These are phyloP conservation scores for Drosophila infuscata DNA, from an alignment of 2,888 invertebrate genomes.

Conservation along the genomic window DNA sequence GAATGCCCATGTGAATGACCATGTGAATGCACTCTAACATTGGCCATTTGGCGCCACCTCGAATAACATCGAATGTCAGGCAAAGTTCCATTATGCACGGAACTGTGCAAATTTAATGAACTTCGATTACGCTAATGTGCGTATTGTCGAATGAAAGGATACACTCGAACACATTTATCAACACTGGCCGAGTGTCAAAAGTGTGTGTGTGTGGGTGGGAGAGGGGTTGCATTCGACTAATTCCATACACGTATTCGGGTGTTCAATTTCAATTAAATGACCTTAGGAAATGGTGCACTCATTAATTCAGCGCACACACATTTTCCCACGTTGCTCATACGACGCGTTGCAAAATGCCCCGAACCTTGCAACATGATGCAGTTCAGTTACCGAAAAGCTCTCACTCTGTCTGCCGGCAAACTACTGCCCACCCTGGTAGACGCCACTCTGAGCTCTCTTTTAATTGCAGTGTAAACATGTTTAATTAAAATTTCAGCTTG, in stretches of 20 bases:
- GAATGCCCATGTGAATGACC: background rate
- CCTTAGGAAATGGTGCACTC: background rate
- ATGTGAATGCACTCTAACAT: background rate
- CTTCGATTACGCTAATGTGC: conserved; percentile 53
- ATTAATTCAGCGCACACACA: conserved; percentile 1
- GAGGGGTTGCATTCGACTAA: background rate
- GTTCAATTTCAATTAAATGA: conserved; percentile 42
- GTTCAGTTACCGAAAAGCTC: conserved; percentile 10
- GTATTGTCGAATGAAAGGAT: background rate
- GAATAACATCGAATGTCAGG: conserved; percentile 6
- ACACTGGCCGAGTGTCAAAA: conserved; percentile 8
- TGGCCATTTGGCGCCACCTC: background rate
- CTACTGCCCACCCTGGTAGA: background rate
- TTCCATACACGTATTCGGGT: conserved; percentile 11
- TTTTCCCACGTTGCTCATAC: conserved; percentile 48
- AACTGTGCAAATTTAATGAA: conserved; percentile 61
- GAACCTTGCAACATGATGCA: conserved; percentile 18
- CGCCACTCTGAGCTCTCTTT: conserved; percentile 45
- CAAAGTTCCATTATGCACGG: conserved; percentile 15
- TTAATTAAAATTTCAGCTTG: conserved; percentile 77
- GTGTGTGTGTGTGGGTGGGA: background rate
- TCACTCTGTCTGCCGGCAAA: background rate
- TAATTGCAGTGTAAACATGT: conserved; percentile 78
- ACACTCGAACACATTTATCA: background rate
- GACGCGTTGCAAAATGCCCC: conserved; percentile 21